phyloP scores from a whole-genome alignment of 2,888 invertebrate genomes.

The Labia minor region DNA sequence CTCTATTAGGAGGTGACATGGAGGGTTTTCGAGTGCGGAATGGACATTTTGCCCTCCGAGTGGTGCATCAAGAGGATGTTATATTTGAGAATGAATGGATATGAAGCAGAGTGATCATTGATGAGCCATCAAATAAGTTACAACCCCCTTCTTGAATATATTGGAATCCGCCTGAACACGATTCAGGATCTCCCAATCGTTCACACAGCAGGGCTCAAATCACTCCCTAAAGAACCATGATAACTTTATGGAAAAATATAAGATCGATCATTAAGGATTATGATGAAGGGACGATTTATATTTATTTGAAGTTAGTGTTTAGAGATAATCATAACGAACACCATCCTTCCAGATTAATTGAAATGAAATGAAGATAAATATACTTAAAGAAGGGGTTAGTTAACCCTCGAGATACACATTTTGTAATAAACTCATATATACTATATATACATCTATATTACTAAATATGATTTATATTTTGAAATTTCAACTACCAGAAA shows the following conservation, averaged over 20 bases:
- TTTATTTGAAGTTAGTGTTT: background rate
- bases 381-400: no score
- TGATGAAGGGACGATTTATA: background rate
- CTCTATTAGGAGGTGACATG: background rate
- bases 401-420: no score
- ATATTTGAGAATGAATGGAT: background rate
- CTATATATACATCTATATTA: no score
- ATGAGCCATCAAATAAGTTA: background rate
- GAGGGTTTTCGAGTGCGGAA: background rate
- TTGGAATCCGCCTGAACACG: background rate
- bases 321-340: background rate
- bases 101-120: background rate
- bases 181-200: background rate
- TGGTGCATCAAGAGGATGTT: background rate
- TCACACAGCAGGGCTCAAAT: background rate
- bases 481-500: no score
- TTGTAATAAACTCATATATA: no score
- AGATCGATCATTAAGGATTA: background rate
- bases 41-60: background rate
- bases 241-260: background rate
- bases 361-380: no score
- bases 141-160: background rate
- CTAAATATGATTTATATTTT: no score
- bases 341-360: no score
- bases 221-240: background rate